Percentiles rank a stretch among this genome's conserved stretches.
phyloP scores from a whole-genome alignment of 2,888 invertebrate species.

The Pyrocoelia pectoralis region DNA sequence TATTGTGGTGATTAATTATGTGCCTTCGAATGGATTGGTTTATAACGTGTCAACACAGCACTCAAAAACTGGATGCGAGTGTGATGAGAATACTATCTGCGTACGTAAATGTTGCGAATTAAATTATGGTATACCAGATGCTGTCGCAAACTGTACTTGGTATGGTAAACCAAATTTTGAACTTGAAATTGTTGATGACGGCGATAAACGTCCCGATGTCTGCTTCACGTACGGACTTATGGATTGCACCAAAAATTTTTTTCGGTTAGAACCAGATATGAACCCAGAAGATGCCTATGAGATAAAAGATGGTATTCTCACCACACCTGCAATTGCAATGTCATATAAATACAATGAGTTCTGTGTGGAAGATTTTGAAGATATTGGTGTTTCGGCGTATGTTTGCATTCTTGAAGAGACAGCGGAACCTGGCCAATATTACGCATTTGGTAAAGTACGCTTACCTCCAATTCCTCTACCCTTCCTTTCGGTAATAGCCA shows the following conservation, averaged over 20 bases:
- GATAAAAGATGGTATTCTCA: background rate
- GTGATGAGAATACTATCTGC: background rate
- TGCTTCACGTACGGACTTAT: background rate
- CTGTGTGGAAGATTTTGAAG: conserved; percentile 6
- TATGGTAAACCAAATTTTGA: background rate
- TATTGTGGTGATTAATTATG: background rate
- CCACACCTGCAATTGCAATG: background rate
- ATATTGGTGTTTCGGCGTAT: conserved; percentile 1
- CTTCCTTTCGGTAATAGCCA: too few relatives aligned
- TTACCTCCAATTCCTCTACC: too few relatives aligned
- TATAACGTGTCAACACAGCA: background rate
- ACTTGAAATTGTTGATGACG: background rate
- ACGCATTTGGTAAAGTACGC: background rate
- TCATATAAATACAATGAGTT: background rate
- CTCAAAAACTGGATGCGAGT: background rate
- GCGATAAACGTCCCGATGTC: background rate
- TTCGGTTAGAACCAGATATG: background rate
- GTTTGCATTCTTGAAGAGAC: background rate
- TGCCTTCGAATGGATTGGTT: background rate
- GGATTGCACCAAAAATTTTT: background rate
- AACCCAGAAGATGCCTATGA: background rate
- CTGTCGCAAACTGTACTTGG: background rate
- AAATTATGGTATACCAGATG: background rate
- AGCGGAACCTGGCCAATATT: background rate
- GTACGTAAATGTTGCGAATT: background rate